These are phyloP conservation scores for Protophormia terraenovae DNA, from an alignment of 2,888 invertebrate genomes.

Conservation along the genomic window DNA sequence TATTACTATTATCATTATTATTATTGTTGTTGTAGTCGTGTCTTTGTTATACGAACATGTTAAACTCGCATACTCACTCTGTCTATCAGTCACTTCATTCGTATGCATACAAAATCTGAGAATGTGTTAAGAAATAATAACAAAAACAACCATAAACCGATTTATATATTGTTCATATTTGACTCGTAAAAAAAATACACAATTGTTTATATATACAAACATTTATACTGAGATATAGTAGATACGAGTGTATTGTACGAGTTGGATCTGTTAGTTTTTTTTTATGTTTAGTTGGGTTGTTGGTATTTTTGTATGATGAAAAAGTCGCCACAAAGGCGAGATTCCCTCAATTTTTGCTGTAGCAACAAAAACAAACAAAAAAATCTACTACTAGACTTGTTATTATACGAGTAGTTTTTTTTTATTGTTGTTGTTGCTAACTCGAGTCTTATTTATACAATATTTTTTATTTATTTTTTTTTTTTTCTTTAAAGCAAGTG, in stretches of 20 bases:
- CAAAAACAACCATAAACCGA: constrained; percentile 21
- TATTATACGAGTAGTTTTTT: constrained; percentile 5
- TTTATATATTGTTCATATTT: neutral
- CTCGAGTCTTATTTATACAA: constrained; percentile 55
- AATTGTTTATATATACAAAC: neutral
- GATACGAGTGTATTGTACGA: neutral
- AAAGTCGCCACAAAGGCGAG: constrained; percentile 66
- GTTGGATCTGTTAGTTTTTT: constrained; percentile 33
- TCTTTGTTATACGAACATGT: neutral
- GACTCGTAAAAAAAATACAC: neutral
- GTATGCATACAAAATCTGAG: neutral
- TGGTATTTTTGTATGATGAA: constrained; percentile 53
- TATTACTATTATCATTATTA: constrained; percentile 32
- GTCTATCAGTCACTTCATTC: neutral
- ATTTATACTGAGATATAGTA: neutral
- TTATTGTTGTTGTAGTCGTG: neutral
- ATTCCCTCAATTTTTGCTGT: constrained; percentile 64
- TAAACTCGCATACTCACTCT: neutral
- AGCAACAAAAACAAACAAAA: constrained; percentile 23
- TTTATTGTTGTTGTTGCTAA: constrained; percentile 36
- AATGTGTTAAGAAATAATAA: constrained; percentile 53
- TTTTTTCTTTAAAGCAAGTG: constrained; percentile 60
- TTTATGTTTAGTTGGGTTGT: constrained; percentile 12
- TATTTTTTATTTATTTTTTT: constrained; percentile 8
- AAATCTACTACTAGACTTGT: constrained; percentile 44